Percentiles rank a stretch among this genome's conserved stretches.
These are phyloP conservation scores for Chelmon rostratus DNA, from an alignment of 2,797 vertebrate species.

Conservation along the genomic window DNA sequence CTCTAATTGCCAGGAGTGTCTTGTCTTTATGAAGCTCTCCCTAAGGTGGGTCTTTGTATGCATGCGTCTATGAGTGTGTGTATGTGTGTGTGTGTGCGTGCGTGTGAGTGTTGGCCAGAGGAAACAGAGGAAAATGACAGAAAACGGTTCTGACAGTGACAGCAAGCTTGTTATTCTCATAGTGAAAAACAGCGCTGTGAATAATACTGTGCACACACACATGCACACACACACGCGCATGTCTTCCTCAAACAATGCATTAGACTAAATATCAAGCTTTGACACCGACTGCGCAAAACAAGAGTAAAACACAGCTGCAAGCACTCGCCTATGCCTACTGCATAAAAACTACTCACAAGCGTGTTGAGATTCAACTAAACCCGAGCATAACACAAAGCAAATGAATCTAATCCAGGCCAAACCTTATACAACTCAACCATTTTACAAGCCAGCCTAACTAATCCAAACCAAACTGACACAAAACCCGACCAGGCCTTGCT, in stretches of 20 bases:
- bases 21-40: conserved; percentile 68
- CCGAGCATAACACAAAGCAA: conserved; percentile 45
- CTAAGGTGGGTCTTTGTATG: conserved; percentile 38
- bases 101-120: conserved; percentile 15
- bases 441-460: conserved; percentile 41
- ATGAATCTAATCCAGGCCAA: conserved; percentile 55
- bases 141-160: conserved; percentile 42
- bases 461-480: conserved; percentile 61
- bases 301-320: conserved; percentile 36
- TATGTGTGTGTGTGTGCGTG: no score
- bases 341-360: conserved; percentile 25
- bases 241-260: conserved; percentile 32
- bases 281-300: conserved; percentile 16
- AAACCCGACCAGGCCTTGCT: conserved; percentile 30
- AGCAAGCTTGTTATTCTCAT: conserved; percentile 61
- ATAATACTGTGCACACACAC: conserved; percentile 10
- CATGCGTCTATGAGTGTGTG: neutral
- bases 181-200: conserved; percentile 36
- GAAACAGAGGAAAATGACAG: conserved; percentile 46
- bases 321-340: neutral
- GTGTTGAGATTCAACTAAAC: conserved; percentile 30
- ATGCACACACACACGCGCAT: conserved; percentile 4
- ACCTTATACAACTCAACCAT: conserved; percentile 39
- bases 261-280: conserved; percentile 36
- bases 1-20: conserved; percentile 68